phyloP scores from a whole-genome alignment of 53 echinoderm and acorn worm genomes.

The Stichopus horrens region DNA sequence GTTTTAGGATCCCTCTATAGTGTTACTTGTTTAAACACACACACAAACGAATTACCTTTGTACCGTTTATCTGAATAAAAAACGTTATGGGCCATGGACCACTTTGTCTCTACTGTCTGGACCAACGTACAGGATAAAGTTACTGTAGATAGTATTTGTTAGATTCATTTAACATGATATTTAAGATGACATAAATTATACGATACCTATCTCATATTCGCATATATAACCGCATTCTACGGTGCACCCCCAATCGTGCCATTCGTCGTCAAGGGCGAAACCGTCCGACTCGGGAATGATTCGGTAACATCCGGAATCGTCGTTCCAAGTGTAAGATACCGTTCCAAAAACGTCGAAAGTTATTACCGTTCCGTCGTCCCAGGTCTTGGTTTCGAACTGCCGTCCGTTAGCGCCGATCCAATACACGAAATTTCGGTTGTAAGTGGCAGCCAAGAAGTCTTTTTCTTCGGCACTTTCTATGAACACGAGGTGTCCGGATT shows the following conservation, averaged over 20 bases:
- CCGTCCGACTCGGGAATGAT: not conserved
- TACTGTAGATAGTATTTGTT: no score
- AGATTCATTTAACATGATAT: no score
- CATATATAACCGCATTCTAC: not conserved
- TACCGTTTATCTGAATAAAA: no score
- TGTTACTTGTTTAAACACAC: no score
- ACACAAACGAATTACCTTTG: no score
- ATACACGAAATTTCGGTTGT: not conserved
- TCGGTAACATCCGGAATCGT: constrained; percentile 3
- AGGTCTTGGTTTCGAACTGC: constrained; percentile 14
- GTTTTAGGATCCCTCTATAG: no score
- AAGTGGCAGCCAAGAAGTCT: constrained; percentile 5
- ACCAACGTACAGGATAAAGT: no score
- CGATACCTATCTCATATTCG: constrained; percentile 1
- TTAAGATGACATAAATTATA: no score
- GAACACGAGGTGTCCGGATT: constrained; percentile 12
- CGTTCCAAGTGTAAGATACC: not conserved
- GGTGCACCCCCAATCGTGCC: not conserved
- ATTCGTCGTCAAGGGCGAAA: not conserved
- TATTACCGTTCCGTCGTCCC: constrained; percentile 13
- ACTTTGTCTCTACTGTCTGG: no score
- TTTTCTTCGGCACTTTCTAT: constrained; percentile 20
- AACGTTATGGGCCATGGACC: no score
- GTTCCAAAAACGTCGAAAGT: not conserved
- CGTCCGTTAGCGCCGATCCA: constrained; percentile 25